Evolutionary conservation across 2,797 vertebrate species (phyloP).

Genomic region (Sebastiscus tertius): DNA sequence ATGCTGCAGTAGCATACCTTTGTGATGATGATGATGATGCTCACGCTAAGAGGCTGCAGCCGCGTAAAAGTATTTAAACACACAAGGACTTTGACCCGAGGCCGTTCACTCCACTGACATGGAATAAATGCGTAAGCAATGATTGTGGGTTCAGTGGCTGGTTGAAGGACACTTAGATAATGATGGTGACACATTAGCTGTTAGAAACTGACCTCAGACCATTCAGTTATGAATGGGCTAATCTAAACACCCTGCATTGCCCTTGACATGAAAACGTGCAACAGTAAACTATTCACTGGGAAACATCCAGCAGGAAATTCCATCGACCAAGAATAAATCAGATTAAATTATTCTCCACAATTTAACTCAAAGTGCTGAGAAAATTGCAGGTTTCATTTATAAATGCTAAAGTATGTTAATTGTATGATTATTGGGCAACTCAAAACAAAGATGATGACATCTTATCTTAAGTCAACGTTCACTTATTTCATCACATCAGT

Average conservation of each 20-base stretch:
- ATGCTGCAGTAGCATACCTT: background rate
- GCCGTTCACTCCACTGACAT: background rate
- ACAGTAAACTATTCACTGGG: background rate
- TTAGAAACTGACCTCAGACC: slow-evolving; percentile 6
- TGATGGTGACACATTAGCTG: slow-evolving; percentile 2
- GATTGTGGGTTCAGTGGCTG: background rate
- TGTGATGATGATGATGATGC: background rate
- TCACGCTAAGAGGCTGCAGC: background rate
- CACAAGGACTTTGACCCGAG: background rate
- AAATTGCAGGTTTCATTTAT: background rate
- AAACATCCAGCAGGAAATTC: too few relatives aligned
- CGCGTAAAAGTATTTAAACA: background rate
- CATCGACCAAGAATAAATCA: too few relatives aligned
- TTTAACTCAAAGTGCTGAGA: background rate
- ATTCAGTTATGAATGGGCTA: background rate
- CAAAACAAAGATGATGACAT: too few relatives aligned
- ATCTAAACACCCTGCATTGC: background rate
- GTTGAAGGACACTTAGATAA: slow-evolving; percentile 28
- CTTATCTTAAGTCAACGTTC: too few relatives aligned
- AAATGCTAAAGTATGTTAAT: background rate
- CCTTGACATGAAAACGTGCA: slow-evolving; percentile 10
- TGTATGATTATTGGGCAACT: background rate
- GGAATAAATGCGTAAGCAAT: background rate
- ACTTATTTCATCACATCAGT: too few relatives aligned
- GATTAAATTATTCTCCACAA: too few relatives aligned